These are phyloP conservation scores for Phrynosoma blainvillii DNA, from an alignment of 2,113 vertebrate species.

Conservation along the genomic window DNA sequence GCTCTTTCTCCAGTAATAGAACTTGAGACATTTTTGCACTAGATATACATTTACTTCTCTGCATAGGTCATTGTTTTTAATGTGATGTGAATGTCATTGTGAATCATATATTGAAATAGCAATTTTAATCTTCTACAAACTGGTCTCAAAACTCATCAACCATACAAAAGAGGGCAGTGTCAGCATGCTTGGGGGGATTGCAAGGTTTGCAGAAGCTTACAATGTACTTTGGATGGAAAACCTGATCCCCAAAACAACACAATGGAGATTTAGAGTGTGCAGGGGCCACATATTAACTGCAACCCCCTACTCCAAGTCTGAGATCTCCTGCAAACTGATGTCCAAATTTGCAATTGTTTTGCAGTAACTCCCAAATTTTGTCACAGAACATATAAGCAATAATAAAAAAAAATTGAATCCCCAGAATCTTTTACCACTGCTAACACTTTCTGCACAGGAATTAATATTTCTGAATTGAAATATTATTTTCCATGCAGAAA, in stretches of 20 bases:
- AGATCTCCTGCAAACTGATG: too few relatives aligned
- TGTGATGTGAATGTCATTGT: constrained; percentile 31
- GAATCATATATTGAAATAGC: neutral
- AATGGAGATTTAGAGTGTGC: neutral
- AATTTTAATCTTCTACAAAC: neutral
- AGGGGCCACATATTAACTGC: neutral
- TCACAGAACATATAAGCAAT: too few relatives aligned
- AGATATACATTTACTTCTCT: neutral
- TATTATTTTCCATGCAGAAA: too few relatives aligned
- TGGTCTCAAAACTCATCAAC: neutral
- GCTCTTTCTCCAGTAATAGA: neutral
- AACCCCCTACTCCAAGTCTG: too few relatives aligned
- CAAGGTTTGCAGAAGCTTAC: neutral
- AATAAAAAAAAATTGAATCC: too few relatives aligned
- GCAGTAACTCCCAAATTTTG: too few relatives aligned
- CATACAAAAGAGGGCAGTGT: neutral
- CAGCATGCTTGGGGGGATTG: neutral
- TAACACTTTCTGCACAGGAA: too few relatives aligned
- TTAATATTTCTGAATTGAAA: too few relatives aligned
- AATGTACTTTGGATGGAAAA: neutral
- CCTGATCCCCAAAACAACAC: too few relatives aligned
- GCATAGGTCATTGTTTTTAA: constrained; percentile 1
- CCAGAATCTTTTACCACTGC: too few relatives aligned
- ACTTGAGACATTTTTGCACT: neutral
- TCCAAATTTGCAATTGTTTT: too few relatives aligned